Base-by-base conservation (phyloP, 2,113 vertebrate genomes). In the Sinocyclocheilus maitianheensis region DNA sequence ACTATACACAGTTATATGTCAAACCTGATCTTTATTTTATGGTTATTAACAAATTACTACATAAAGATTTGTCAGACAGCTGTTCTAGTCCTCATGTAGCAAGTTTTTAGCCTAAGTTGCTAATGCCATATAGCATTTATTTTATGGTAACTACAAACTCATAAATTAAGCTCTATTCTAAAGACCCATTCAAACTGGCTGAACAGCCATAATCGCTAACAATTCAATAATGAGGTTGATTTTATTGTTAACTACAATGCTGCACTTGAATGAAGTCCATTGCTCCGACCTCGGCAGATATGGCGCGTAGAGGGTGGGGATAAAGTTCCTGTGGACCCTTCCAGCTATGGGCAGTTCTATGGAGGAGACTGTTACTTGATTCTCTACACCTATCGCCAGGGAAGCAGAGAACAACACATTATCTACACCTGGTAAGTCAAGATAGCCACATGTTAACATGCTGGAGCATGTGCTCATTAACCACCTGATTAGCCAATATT, bases 301-400 rank as follows among this genome's bases (percentile, higher is more conserved):
- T 96, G 94, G 94, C 94, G 94, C 24, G 89, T 96, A 79, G 95
- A 96, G 72, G 90, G 79, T 12, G 67, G 87, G 0, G 88, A 91
- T 0, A 94, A 90, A 83, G 90, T 89, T 1, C 58, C 79, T 0
- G 92, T 95, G 78, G 91, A 95, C 4, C 53, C 88, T 5, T 91
- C 92, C 69, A 87, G 14, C 16, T 87, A 94, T 11, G 94, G 94
- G 18, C 93, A 95, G 40, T 95, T 96, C 90, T 95, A 84, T 77
- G 95, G 95, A 84, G 95, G 95, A 37, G 95, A 95, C 93, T 95
- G 94, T 78, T 96, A 96, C 90, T 87, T 96, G 91, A 86, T 96
- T 81, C 91, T 91, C 71, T 96, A 96, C 92, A 83, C 90, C 58
- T 96, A 95, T 89, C 87, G 79, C 0, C 2, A 13, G 0, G 92